Evolutionary conservation across 2,797 vertebrate genomes (phyloP).

Genomic region (Microtus obscurus): DNA sequence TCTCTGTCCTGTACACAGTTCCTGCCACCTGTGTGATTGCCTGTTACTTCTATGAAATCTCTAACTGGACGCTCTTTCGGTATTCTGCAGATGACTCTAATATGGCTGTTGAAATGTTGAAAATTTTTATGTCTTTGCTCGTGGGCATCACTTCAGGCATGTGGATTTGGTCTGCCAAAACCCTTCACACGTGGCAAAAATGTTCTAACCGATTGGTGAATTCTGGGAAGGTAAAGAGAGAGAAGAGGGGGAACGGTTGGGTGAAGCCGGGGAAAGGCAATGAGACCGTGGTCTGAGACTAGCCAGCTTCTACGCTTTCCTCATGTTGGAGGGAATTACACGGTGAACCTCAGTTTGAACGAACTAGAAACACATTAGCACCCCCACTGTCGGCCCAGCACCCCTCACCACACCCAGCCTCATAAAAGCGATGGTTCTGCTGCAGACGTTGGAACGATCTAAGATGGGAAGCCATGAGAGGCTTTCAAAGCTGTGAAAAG

Average conservation of each 20-base stretch:
- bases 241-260: constrained; percentile 94
- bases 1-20: constrained; percentile 98
- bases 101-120: constrained; percentile 97
- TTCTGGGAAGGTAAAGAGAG: constrained; percentile 93
- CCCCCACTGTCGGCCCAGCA: neutral
- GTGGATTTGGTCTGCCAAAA: constrained; percentile 99
- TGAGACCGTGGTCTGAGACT: constrained; percentile 95
- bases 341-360: constrained; percentile 70
- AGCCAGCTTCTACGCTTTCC: neutral
- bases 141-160: constrained; percentile 99
- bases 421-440: constrained; percentile 75
- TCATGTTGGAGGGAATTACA: constrained; percentile 52
- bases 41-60: constrained; percentile 98
- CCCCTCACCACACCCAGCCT: constrained; percentile 5
- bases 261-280: constrained; percentile 96
- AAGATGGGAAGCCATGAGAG: constrained; percentile 84
- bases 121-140: constrained; percentile 98
- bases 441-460: constrained; percentile 79
- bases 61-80: constrained; percentile 95
- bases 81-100: constrained; percentile 94
- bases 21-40: constrained; percentile 97
- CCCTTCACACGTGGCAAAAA: constrained; percentile 98
- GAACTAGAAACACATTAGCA: constrained; percentile 72
- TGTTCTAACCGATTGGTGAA: constrained; percentile 95
- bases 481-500: constrained; percentile 89